Evolutionary conservation across 2,113 vertebrate species (phyloP).

Genomic region (Callocephalon fimbriatum): DNA sequence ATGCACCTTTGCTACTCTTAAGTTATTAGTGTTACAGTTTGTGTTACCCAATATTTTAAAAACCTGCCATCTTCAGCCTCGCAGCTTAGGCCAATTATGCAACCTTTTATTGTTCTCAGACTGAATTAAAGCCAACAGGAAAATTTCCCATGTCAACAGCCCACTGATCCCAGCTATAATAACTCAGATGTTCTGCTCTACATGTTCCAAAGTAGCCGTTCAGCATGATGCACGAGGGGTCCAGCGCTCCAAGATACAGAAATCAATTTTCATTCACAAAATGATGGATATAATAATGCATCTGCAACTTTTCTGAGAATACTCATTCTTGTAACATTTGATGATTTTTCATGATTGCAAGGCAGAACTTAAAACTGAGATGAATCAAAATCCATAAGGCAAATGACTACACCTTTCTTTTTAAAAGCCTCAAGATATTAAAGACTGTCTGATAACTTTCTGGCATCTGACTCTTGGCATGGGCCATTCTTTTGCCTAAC

Average conservation of each 20-base stretch:
- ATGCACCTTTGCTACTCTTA: constrained; percentile 49
- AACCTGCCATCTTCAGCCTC: constrained; percentile 1
- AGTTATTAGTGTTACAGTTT: constrained; percentile 31
- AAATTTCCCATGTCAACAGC: background rate
- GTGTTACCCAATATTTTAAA: background rate
- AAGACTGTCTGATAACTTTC: background rate
- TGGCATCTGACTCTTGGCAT: background rate
- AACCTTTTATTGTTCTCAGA: background rate
- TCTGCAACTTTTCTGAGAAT: background rate
- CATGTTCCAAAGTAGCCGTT: background rate
- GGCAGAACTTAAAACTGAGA: background rate
- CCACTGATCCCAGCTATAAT: background rate
- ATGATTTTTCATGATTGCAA: background rate
- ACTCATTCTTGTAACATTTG: background rate
- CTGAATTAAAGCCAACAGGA: constrained; percentile 15
- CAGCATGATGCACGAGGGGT: fast-evolving
- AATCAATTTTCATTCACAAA: background rate
- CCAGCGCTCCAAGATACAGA: background rate
- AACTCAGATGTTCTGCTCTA: background rate
- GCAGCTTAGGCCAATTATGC: background rate
- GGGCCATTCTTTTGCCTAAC: background rate
- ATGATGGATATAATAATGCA: background rate
- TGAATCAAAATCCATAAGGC: background rate
- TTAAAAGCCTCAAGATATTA: background rate
- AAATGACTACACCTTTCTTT: background rate